phyloP scores from a whole-genome alignment of 2,888 invertebrate species.

The Leuctra nigra region DNA sequence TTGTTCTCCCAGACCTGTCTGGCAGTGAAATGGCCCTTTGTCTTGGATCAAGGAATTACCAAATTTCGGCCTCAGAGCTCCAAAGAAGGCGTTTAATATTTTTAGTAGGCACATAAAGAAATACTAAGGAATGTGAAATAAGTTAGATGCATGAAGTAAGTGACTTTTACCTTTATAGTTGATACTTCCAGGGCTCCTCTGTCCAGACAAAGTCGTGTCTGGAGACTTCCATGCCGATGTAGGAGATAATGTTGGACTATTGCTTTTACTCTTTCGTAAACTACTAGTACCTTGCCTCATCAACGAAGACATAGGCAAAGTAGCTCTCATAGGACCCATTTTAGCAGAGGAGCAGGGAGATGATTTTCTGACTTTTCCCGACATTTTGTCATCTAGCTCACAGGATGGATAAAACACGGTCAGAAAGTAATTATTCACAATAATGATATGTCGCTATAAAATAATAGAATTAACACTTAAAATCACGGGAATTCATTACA shows the following conservation, averaged over 20 bases:
- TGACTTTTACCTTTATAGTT: slow-evolving; percentile 68
- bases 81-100: no score
- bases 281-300: slow-evolving; percentile 58
- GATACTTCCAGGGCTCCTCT: slow-evolving; percentile 65
- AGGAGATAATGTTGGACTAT: slow-evolving; percentile 59
- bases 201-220: slow-evolving; percentile 61
- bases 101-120: no score
- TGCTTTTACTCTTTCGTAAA: slow-evolving; percentile 52
- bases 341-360: slow-evolving; percentile 55
- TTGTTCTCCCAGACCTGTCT: no score
- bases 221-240: slow-evolving; percentile 64
- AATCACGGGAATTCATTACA: neutral
- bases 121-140: no score
- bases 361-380: slow-evolving; percentile 55
- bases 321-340: slow-evolving; percentile 67
- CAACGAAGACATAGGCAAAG: slow-evolving; percentile 66
- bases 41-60: no score
- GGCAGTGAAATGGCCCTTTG: no score
- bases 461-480: neutral
- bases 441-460: slow-evolving; percentile 9
- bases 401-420: neutral
- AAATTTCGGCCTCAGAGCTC: no score
- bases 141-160: no score
- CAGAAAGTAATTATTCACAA: no score
- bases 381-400: slow-evolving; percentile 41